A percentile compares a stretch with the other conserved stretches of the same genome.
phyloP scores from a whole-genome alignment of 2,888 invertebrate genomes.

The Carterocephalus palaemon region DNA sequence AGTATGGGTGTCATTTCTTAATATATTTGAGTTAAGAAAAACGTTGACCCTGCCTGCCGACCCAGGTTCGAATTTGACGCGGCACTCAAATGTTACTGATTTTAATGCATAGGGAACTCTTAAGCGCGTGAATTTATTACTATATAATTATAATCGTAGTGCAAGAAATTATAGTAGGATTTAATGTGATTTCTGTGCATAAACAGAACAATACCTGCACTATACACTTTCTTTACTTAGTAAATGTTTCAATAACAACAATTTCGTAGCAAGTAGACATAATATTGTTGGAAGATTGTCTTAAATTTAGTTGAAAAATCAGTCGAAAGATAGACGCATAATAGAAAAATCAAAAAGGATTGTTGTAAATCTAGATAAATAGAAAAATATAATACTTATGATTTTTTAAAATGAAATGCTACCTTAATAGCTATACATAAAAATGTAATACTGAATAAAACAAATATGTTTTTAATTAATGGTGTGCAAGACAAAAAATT shows the following conservation, averaged over 20 bases:
- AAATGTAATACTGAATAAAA: conserved; percentile 3
- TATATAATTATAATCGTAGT: too few relatives aligned
- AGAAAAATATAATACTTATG: conserved; percentile 41
- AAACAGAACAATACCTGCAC: background rate
- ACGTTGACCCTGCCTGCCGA: too few relatives aligned
- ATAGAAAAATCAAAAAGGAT: conserved; percentile 40
- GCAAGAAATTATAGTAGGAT: too few relatives aligned
- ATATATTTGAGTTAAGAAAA: too few relatives aligned
- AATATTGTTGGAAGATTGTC: conserved; percentile 1
- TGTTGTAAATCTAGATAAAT: conserved; percentile 48
- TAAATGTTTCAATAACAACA: background rate
- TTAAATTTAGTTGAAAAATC: conserved; percentile 35
- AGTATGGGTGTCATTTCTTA: too few relatives aligned
- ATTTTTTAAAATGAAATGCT: conserved; percentile 13
- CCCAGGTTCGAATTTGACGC: too few relatives aligned
- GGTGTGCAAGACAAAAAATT: too few relatives aligned
- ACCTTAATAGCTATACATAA: conserved; percentile 1
- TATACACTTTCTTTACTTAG: background rate
- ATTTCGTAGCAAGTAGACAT: background rate
- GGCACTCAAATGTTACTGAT: too few relatives aligned
- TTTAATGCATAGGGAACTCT: too few relatives aligned
- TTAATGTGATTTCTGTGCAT: too few relatives aligned
- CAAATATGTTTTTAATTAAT: conserved; percentile 12
- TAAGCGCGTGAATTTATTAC: too few relatives aligned
- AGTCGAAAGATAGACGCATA: conserved; percentile 57